A percentile compares a stretch with the other conserved stretches of the same genome.
phyloP scores from a whole-genome alignment of 2,113 vertebrate genomes.

The Oryzias curvinotus region DNA sequence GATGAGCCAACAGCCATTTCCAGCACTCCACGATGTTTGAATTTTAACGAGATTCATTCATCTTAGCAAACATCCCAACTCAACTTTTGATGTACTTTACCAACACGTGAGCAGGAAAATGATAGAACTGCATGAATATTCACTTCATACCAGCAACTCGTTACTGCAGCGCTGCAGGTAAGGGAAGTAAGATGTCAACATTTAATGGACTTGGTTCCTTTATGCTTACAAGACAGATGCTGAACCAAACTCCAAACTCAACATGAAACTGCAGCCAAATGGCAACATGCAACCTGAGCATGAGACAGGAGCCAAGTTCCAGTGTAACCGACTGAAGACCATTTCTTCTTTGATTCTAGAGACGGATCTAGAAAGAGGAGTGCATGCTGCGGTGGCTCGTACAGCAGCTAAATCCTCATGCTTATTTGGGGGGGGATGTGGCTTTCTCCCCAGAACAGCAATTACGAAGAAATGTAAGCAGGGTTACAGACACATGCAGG shows the following conservation, averaged over 20 bases:
- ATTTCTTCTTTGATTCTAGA: conserved; percentile 43
- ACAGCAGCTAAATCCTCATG: conserved; percentile 41
- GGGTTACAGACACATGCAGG: conserved; percentile 53
- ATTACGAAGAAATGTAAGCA: conserved; percentile 64
- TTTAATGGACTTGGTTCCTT: background rate
- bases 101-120: too few relatives aligned
- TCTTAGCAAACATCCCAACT: too few relatives aligned
- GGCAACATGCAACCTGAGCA: background rate
- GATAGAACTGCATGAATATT: too few relatives aligned
- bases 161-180: background rate
- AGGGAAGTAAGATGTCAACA: background rate
- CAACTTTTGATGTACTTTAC: too few relatives aligned
- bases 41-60: too few relatives aligned
- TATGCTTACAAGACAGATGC: conserved; percentile 7
- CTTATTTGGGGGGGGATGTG: conserved; percentile 48
- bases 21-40: too few relatives aligned
- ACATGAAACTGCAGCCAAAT: conserved; percentile 8
- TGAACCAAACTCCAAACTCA: conserved; percentile 11
- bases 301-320: conserved; percentile 6
- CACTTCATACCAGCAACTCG: too few relatives aligned
- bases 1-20: too few relatives aligned
- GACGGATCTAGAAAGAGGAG: conserved; percentile 28
- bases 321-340: conserved; percentile 9
- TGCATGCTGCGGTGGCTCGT: conserved; percentile 21
- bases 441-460: conserved; percentile 55